Percentiles rank a stretch among this genome's conserved stretches.
These are phyloP conservation scores for Laterallus jamaicensis DNA, from an alignment of 2,113 vertebrate genomes.

Conservation along the genomic window DNA sequence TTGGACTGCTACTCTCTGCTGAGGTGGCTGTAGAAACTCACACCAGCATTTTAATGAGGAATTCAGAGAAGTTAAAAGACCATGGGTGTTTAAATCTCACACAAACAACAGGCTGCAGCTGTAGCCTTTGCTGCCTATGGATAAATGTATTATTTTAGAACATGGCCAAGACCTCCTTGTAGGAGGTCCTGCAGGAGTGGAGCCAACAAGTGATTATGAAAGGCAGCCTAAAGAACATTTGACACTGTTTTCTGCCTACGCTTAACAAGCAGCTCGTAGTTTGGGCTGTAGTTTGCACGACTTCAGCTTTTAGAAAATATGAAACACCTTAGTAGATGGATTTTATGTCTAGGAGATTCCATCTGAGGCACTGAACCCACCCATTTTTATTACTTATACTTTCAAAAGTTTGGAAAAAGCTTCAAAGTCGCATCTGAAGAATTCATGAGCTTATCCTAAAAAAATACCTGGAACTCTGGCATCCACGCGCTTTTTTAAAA, in stretches of 20 bases:
- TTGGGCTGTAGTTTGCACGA: slow-evolving; percentile 48
- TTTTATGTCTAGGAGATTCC: slow-evolving; percentile 63
- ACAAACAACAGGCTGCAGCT: slow-evolving; percentile 52
- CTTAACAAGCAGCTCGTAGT: slow-evolving; percentile 53
- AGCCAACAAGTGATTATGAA: slow-evolving; percentile 53
- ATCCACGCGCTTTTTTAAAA: background rate
- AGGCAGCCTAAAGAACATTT: slow-evolving; percentile 60
- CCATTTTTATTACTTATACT: slow-evolving; percentile 63
- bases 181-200: slow-evolving; percentile 27
- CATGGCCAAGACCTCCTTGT: slow-evolving; percentile 47
- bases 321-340: slow-evolving; percentile 69
- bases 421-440: slow-evolving; percentile 62
- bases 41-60: slow-evolving; percentile 45
- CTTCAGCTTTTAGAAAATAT: slow-evolving; percentile 66
- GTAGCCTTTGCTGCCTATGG: slow-evolving; percentile 42
- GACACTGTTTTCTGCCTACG: slow-evolving; percentile 51
- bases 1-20: background rate
- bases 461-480: slow-evolving; percentile 43
- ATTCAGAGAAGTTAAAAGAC: slow-evolving; percentile 44
- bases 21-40: slow-evolving; percentile 30
- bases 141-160: slow-evolving; percentile 56
- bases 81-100: slow-evolving; percentile 48
- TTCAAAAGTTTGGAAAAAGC: slow-evolving; percentile 63
- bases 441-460: slow-evolving; percentile 49
- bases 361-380: slow-evolving; percentile 59